phyloP scores from a whole-genome alignment of 2,113 vertebrate species.

The Triplophysa rosa region DNA sequence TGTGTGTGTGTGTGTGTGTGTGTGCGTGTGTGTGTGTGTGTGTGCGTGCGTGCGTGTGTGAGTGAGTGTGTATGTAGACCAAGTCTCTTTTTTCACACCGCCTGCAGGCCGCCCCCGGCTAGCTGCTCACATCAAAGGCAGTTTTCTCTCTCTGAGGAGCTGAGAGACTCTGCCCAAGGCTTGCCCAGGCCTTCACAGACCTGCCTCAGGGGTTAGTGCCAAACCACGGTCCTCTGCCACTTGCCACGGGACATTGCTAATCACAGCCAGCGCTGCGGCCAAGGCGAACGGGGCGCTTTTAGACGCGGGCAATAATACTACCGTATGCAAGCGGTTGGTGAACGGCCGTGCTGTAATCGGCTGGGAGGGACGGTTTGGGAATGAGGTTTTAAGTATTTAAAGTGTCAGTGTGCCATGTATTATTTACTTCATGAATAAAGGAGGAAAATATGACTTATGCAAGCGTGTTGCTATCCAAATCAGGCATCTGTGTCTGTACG shows the following conservation, averaged over 20 bases:
- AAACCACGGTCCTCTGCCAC: constrained; percentile 52
- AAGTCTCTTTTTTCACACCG: constrained; percentile 53
- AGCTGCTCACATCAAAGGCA: constrained; percentile 76
- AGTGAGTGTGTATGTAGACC: constrained; percentile 42
- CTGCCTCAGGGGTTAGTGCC: constrained; percentile 64
- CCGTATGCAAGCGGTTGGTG: constrained; percentile 24
- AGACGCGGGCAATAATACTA: background rate
- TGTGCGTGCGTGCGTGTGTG: background rate
- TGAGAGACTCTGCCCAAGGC: constrained; percentile 65
- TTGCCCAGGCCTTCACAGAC: constrained; percentile 70
- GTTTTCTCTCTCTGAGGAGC: constrained; percentile 71
- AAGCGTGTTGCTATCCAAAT: constrained; percentile 24
- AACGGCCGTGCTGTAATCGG: constrained; percentile 37
- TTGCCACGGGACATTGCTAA: constrained; percentile 60
- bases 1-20: constrained; percentile 1
- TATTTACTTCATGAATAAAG: constrained; percentile 40
- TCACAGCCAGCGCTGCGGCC: constrained; percentile 54
- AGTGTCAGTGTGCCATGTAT: constrained; percentile 31
- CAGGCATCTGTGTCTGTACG: background rate
- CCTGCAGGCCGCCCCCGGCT: constrained; percentile 68
- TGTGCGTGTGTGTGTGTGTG: constrained; percentile 41
- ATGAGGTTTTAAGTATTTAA: constrained; percentile 50
- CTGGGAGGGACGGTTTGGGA: constrained; percentile 9
- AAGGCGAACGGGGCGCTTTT: constrained; percentile 30
- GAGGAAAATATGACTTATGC: constrained; percentile 41